Percentiles rank a stretch among this genome's conserved stretches.
Evolutionary conservation across 92 coral and sea anemone genomes (phyloP).

Genomic region (Blastomussa wellsi): DNA sequence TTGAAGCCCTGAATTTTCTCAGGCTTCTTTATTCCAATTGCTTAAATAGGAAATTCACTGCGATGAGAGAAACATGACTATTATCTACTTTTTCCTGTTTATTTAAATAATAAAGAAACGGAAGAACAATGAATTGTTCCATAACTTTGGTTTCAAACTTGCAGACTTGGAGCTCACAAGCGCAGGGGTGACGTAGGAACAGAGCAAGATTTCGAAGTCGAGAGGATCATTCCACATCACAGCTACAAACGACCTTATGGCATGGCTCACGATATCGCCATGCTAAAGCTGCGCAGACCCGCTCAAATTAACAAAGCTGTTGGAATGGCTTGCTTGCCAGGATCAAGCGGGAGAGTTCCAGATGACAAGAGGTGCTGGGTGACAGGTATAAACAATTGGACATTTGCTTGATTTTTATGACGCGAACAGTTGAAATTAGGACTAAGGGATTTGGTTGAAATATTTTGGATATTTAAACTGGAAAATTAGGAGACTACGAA

Average conservation of each 20-base stretch:
- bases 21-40: no score
- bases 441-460: no score
- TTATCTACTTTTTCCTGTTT: no score
- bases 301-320: constrained; percentile 39
- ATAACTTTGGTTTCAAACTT: neutral
- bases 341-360: neutral
- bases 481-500: no score
- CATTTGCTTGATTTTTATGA: no score
- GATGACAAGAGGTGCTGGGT: constrained; percentile 51
- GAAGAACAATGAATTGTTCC: no score
- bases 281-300: constrained; percentile 29
- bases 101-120: no score
- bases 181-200: constrained; percentile 37
- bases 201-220: constrained; percentile 57
- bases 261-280: constrained; percentile 54
- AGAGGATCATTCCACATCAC: constrained; percentile 45
- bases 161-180: constrained; percentile 63
- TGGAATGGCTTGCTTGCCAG: constrained; percentile 28
- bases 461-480: no score
- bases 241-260: constrained; percentile 53
- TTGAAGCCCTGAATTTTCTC: no score
- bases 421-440: no score
- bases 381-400: constrained; percentile 19
- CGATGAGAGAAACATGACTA: no score
- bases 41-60: no score